phyloP scores from a whole-genome alignment of 2,888 invertebrate genomes.

The Ashinkailepas kermadecensis region DNA sequence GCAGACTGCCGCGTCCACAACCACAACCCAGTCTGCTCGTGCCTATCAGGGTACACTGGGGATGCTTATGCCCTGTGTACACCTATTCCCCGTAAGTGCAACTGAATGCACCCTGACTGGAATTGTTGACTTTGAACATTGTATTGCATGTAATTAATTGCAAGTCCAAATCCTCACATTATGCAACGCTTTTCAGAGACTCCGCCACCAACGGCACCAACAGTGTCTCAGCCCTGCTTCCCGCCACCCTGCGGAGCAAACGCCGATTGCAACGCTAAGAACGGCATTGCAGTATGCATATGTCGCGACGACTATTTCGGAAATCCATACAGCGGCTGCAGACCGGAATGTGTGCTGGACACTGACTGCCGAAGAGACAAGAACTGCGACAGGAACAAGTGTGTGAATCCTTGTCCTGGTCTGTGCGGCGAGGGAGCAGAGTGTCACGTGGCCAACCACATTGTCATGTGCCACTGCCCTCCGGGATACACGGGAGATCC shows the following conservation, averaged over 20 bases:
- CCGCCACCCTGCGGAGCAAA: slow-evolving; percentile 1
- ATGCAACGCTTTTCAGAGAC: not conserved
- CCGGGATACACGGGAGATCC: slow-evolving; percentile 62
- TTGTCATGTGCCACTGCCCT: slow-evolving; percentile 68
- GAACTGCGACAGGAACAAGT: slow-evolving; percentile 49
- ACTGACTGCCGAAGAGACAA: slow-evolving; percentile 66
- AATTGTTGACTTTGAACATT: too few species aligned
- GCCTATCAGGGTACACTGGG: slow-evolving; percentile 37
- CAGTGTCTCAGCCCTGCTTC: slow-evolving; percentile 22
- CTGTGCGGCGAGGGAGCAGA: slow-evolving; percentile 66
- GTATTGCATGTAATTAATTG: too few species aligned
- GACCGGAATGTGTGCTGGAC: slow-evolving; percentile 66
- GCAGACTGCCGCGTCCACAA: slow-evolving; percentile 25
- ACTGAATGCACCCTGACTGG: too few species aligned
- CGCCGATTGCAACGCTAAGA: not conserved
- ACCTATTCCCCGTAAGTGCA: slow-evolving; percentile 28
- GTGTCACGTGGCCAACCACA: slow-evolving; percentile 65
- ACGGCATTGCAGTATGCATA: not conserved
- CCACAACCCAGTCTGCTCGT: slow-evolving; percentile 37
- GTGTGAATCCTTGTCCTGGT: slow-evolving; percentile 57
- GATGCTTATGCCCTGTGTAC: slow-evolving; percentile 37
- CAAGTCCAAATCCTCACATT: too few species aligned
- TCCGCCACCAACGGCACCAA: slow-evolving; percentile 33
- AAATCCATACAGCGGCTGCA: slow-evolving; percentile 55
- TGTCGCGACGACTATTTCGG: slow-evolving; percentile 31